Base-by-base conservation (phyloP, 2,797 vertebrate genomes). In the Tapera naevia region DNA sequence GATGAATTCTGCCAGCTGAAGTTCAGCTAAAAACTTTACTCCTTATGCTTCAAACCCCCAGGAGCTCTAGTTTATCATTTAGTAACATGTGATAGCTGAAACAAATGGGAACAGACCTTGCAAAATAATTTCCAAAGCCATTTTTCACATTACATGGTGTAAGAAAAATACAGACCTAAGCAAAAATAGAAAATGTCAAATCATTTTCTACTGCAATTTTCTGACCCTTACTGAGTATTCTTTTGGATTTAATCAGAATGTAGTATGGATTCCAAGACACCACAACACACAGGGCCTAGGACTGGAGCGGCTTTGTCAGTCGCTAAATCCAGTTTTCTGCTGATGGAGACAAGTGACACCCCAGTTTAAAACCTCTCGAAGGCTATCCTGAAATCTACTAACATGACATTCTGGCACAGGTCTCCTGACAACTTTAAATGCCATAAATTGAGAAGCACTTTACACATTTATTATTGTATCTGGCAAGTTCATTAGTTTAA, bases 271-370 rank as follows among this genome's bases (percentile, higher is more conserved):
- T 66, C 48, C 14, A n/a, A 73, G 25, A 48, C 13, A 43, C 3
- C 7, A 41, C 28, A 87, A 7, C 27, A 60, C 46, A 41, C 33
- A 32, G 13, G 17, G 16, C 4, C 19, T 14, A 21, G 41, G 25
- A 51, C 17, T 37, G 15, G 8, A 66, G 3, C 0, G 0, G 9
- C 8, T 58, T 53, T 80, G 15, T 30, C 28, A 5, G 13, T 45
- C 1, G 0, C 11, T 48, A 48, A 76, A 76, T 53, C 32, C 21
- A n/a, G n/a, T 48, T 71, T 79, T 79, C 56, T 82, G 46, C 28
- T 76, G 9, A 43, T 65, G 14, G 74, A 67, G 22, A 61, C 11
- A 75, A 66, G 24, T 22, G 23, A 2, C 9, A 79, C 62, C 46
- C 9, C 15, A 15, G 3, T 60, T 62, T 53, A 93, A 96, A 73